Percentiles rank a stretch among this genome's conserved stretches.
Conservation (phyloP, 1,140 invertebrate species). For the Nymphalis io region DNA sequence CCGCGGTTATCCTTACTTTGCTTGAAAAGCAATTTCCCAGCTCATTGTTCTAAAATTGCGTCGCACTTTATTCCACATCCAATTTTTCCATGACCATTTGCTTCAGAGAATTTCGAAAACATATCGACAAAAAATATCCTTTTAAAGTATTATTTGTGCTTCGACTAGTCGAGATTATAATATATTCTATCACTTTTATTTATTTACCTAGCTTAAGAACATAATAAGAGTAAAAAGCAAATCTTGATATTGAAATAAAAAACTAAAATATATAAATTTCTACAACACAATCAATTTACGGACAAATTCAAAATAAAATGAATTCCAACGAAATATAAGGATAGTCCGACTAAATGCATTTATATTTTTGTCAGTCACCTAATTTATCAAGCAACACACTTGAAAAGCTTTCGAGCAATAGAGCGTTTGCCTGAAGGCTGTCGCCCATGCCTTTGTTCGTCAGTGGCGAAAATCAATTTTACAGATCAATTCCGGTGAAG, state of each 20-base stretch:
- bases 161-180: background rate
- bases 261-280: background rate
- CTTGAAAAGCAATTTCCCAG: constrained; percentile 61
- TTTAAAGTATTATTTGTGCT: constrained; percentile 22
- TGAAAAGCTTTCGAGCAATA: constrained; percentile 28
- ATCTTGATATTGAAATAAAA: background rate
- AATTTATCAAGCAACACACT: constrained; percentile 26
- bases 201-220: too few species aligned
- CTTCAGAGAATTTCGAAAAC: constrained; percentile 36
- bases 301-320: too few species aligned
- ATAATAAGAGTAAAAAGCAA: too few species aligned
- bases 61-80: constrained; percentile 43
- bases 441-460: constrained; percentile 48
- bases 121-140: constrained; percentile 23
- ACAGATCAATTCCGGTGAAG: constrained; percentile 57
- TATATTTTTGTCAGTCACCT: constrained; percentile 1
- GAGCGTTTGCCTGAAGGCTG: constrained; percentile 29
- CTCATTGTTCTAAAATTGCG: constrained; percentile 69
- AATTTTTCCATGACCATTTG: constrained; percentile 42
- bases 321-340: background rate
- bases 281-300: background rate
- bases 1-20: constrained; percentile 38
- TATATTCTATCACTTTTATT: too few species aligned
- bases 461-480: constrained; percentile 67
- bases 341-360: background rate